phyloP scores from a whole-genome alignment of 2,888 invertebrate genomes.

The Ophioninae sp. region DNA sequence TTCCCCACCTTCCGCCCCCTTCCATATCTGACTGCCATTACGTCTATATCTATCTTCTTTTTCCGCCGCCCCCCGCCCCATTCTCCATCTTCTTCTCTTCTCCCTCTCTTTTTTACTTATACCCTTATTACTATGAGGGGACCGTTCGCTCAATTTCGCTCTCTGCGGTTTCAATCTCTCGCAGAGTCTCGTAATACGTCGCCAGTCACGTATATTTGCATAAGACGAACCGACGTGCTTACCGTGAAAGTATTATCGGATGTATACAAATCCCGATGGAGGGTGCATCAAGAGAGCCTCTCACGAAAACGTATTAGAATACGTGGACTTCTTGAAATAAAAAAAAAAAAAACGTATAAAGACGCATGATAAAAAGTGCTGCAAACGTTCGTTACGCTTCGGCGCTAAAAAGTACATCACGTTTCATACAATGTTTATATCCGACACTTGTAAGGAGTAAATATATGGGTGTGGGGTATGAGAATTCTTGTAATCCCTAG shows the following conservation, averaged over 20 bases:
- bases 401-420: background rate
- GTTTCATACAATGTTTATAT: background rate
- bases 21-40: background rate
- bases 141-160: conserved; percentile 48
- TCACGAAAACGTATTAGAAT: background rate
- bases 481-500: conserved; percentile 40
- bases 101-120: conserved; percentile 6
- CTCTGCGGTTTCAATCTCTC: conserved; percentile 43
- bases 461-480: background rate
- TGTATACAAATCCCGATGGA: conserved; percentile 12
- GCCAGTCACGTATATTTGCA: conserved; percentile 54
- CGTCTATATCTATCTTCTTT: conserved; percentile 10
- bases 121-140: conserved; percentile 13
- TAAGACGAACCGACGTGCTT: conserved; percentile 52
- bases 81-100: conserved; percentile 2
- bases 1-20: conserved; percentile 29
- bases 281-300: background rate
- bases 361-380: background rate
- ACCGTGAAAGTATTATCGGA: conserved; percentile 39
- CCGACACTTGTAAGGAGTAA: conserved; percentile 20
- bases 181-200: conserved; percentile 44
- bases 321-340: background rate
- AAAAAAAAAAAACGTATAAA: conserved; percentile 17
- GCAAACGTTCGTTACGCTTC: background rate
- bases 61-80: background rate